Evolutionary conservation across 2,113 vertebrate species (phyloP).

Genomic region (Pantherophis guttatus): DNA sequence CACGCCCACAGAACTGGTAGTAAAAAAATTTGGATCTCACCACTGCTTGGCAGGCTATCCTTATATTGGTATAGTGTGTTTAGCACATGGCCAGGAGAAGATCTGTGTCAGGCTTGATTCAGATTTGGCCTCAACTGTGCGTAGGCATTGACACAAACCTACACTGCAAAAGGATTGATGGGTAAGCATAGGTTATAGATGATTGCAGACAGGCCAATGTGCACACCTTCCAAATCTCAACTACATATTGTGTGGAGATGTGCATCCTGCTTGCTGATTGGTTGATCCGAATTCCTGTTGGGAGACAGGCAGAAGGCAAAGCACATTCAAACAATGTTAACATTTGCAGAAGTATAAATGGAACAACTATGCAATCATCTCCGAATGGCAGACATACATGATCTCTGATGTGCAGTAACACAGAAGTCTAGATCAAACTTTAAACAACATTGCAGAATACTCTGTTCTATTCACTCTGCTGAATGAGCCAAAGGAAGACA

Average conservation of each 20-base stretch:
- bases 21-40: too few species aligned
- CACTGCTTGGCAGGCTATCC: not conserved
- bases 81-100: not conserved
- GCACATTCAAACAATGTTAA: not conserved
- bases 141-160: not conserved
- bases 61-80: not conserved
- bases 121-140: not conserved
- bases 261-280: not conserved
- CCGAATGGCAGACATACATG: not conserved
- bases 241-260: not conserved
- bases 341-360: not conserved
- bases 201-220: not conserved
- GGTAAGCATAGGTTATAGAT: not conserved
- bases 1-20: too few species aligned
- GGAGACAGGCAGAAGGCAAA: not conserved
- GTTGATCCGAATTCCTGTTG: not conserved
- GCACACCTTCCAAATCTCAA: not conserved
- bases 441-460: not conserved
- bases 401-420: not conserved
- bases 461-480: not conserved
- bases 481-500: not conserved
- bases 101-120: not conserved
- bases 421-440: not conserved
- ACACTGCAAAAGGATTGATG: not conserved
- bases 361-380: not conserved